Percentiles rank a stretch among this genome's conserved stretches.
phyloP scores from a whole-genome alignment of 2,888 invertebrate species.

The Meganola albula region DNA sequence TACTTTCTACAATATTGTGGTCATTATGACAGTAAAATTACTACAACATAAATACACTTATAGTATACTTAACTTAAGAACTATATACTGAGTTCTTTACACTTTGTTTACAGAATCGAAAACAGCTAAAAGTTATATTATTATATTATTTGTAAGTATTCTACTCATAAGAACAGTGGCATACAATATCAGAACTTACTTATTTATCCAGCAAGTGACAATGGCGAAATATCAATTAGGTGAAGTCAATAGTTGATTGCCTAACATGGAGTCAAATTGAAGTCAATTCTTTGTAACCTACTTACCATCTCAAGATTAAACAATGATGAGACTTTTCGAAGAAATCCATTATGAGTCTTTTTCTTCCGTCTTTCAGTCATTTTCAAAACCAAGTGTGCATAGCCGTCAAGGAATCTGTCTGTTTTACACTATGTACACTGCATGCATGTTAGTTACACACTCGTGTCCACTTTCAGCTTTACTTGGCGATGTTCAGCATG shows the following conservation, averaged over 20 bases:
- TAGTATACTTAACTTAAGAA: too few relatives aligned
- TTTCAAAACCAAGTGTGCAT: conserved; percentile 66
- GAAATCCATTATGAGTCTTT: conserved; percentile 82
- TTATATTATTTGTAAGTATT: too few relatives aligned
- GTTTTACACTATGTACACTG: conserved; percentile 75
- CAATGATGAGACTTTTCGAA: conserved; percentile 91
- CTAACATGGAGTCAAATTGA: conserved; percentile 19
- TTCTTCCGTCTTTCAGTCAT: conserved; percentile 78
- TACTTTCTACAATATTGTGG: too few relatives aligned
- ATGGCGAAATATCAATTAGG: conserved; percentile 30
- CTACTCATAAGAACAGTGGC: too few relatives aligned
- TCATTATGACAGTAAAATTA: too few relatives aligned
- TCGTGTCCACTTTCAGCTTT: conserved; percentile 69
- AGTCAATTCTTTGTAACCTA: conserved; percentile 42
- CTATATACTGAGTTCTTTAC: too few relatives aligned
- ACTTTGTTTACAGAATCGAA: too few relatives aligned
- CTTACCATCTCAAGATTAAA: conserved; percentile 92
- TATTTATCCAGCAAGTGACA: too few relatives aligned
- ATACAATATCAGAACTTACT: too few relatives aligned
- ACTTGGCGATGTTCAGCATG: conserved; percentile 66
- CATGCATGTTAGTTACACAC: conserved; percentile 78
- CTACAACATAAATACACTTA: too few relatives aligned
- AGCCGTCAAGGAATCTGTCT: conserved; percentile 57
- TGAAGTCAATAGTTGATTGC: conserved; percentile 6
- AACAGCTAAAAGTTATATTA: too few relatives aligned